Evolutionary conservation across 2,888 invertebrate genomes (phyloP).

Genomic region (Nowickia ferox): DNA sequence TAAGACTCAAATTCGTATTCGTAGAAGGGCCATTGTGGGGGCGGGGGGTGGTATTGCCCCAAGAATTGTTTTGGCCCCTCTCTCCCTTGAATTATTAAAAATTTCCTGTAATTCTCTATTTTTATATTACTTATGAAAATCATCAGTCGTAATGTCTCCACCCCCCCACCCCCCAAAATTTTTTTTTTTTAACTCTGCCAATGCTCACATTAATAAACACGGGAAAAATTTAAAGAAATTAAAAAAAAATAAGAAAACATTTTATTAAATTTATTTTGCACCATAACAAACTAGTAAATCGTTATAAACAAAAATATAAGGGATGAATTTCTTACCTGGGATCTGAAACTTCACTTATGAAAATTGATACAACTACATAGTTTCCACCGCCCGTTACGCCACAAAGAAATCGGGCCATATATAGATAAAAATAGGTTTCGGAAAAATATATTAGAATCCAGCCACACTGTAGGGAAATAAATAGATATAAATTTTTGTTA

Average conservation of each 20-base stretch:
- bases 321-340: constrained; percentile 75
- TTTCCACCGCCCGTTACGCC: constrained; percentile 81
- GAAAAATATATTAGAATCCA: constrained; percentile 80
- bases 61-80: too few species aligned
- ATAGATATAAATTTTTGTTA: not conserved
- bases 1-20: too few species aligned
- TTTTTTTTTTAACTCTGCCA: too few species aligned
- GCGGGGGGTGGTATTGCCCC: too few species aligned
- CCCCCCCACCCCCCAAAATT: too few species aligned
- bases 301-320: not conserved
- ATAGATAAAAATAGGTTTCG: constrained; percentile 77
- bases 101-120: too few species aligned
- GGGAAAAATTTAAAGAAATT: too few species aligned
- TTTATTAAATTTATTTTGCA: not conserved
- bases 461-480: constrained; percentile 73
- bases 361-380: constrained; percentile 79
- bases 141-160: too few species aligned
- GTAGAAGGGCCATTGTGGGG: too few species aligned
- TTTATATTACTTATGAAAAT: too few species aligned
- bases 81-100: too few species aligned
- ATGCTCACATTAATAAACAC: too few species aligned
- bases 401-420: constrained; percentile 78
- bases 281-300: not conserved
- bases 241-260: constrained; percentile 65
- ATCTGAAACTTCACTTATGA: constrained; percentile 81